Percentiles rank a stretch among this genome's conserved stretches.
Evolutionary conservation across 2,797 vertebrate genomes (phyloP).

Genomic region (Sebastes vulpes): DNA sequence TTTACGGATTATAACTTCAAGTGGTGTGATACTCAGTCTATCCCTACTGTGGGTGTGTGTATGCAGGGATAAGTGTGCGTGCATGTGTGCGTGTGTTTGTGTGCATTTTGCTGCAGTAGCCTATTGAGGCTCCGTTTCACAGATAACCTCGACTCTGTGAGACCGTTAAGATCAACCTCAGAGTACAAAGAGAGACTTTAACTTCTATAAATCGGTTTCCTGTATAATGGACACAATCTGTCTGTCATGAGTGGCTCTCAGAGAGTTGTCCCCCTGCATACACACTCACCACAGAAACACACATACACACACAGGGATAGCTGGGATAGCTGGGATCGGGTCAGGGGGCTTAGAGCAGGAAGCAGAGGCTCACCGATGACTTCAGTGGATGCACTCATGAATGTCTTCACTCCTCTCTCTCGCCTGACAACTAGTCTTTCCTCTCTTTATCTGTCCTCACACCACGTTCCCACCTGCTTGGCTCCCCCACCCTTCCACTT

Average conservation of each 20-base stretch:
- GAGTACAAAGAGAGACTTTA: neutral
- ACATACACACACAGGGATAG: neutral
- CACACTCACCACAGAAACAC: neutral
- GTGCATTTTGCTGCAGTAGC: conserved; percentile 1
- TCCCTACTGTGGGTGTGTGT: neutral
- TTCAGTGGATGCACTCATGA: conserved; percentile 28
- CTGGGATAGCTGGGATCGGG: neutral
- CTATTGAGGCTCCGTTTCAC: conserved; percentile 5
- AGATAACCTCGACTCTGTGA: neutral
- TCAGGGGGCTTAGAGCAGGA: conserved; percentile 58
- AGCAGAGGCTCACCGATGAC: conserved; percentile 43
- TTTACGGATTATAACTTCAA: neutral
- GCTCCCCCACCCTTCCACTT: conserved; percentile 32
- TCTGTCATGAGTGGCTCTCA: conserved; percentile 5
- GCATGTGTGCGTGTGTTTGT: neutral
- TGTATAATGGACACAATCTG: conserved; percentile 5
- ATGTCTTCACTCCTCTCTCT: conserved; percentile 30
- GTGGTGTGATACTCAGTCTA: neutral
- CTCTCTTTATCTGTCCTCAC: conserved; percentile 38
- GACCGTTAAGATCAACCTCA: neutral
- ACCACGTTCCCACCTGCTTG: conserved; percentile 32
- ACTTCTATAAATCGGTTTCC: conserved; percentile 6
- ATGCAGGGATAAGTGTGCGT: neutral
- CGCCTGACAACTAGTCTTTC: conserved; percentile 23
- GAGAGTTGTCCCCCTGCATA: neutral